phyloP scores from a whole-genome alignment of 2,113 vertebrate species.

The Bombycilla garrulus region DNA sequence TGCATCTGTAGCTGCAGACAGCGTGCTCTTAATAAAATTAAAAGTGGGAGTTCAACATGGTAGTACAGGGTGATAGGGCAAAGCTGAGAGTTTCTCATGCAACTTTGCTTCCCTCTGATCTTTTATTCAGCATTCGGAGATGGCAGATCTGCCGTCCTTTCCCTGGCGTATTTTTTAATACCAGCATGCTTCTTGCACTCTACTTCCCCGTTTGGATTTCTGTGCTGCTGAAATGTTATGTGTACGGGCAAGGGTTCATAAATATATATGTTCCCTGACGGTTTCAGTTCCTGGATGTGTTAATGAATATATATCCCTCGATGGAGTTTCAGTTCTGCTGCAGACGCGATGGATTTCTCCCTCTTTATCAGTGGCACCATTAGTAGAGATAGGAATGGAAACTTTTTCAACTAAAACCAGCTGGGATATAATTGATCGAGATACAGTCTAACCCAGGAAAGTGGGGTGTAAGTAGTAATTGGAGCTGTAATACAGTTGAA shows the following conservation, averaged over 20 bases:
- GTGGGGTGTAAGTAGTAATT: constrained; percentile 39
- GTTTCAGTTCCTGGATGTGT: neutral
- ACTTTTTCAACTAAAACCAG: constrained; percentile 62
- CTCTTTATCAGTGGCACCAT: constrained; percentile 53
- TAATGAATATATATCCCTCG: constrained; percentile 22
- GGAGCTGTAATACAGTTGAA: neutral
- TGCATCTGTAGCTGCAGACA: neutral
- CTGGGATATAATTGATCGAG: constrained; percentile 49
- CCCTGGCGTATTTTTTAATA: neutral
- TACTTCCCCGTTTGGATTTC: neutral
- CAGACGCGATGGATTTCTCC: constrained; percentile 23
- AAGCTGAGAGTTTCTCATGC: neutral
- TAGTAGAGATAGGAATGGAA: constrained; percentile 55
- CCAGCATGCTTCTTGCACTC: neutral
- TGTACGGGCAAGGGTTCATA: neutral
- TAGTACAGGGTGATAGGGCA: neutral
- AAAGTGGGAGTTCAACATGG: neutral
- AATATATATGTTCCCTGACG: constrained; percentile 5
- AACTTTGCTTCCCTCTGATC: neutral
- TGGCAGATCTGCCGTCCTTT: neutral
- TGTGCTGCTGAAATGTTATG: neutral
- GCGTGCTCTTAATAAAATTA: neutral
- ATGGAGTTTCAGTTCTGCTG: constrained; percentile 11
- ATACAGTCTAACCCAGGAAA: constrained; percentile 21
- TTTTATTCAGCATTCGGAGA: neutral